Evolutionary conservation across 2,797 vertebrate species (phyloP), one percentile per base, ranked within the genome.

Genomic region (Semaprochilodus insignis): DNA sequence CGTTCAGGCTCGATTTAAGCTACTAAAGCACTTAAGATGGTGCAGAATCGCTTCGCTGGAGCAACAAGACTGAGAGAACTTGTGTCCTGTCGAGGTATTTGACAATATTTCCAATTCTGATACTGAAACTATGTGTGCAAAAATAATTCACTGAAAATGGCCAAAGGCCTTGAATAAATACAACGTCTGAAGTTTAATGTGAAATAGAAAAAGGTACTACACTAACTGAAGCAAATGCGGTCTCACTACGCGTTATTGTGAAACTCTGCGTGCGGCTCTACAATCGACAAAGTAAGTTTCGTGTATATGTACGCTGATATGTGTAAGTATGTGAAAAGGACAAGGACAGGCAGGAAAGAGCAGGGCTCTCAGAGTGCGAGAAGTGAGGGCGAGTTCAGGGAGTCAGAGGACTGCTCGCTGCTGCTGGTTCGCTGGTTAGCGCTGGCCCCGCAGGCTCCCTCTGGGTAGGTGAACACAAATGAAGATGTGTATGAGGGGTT

Each of bases 391-490:
- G 97, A 98, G 93, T 95, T 98, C 96, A 99, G 94, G 94, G 98
- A 98, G 96, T 99, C 97, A 88, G 97, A 97, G 88, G 97, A 97
- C 93, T 97, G 96, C 94, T 99, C 97, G 92, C 96, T 97, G 96
- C 97, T 96, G 96, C 97, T 97, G 97, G 96, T 95, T 96, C 97
- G 95, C 94, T 97, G 97, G 94, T 97, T 96, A 91, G 94, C 95
- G 89, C 95, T 95, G 95, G 95, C 94, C 95, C 97, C 96, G 89
- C 97, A 98, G 92, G 95, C 94, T 96, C 96, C 97, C 96, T 99
- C 98, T 97, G 98, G 97, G 97, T 97, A 97, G 97, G 97, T 98
- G 97, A 99, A 99, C 94, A 99, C 97, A 98, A 99, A 99, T 96
- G 98, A 97, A 97, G 97, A 98, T 93, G 97, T 97, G 95, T 96